These are phyloP conservation scores for Eudemis profundana DNA, from an alignment of 2,888 invertebrate species.

Conservation along the genomic window DNA sequence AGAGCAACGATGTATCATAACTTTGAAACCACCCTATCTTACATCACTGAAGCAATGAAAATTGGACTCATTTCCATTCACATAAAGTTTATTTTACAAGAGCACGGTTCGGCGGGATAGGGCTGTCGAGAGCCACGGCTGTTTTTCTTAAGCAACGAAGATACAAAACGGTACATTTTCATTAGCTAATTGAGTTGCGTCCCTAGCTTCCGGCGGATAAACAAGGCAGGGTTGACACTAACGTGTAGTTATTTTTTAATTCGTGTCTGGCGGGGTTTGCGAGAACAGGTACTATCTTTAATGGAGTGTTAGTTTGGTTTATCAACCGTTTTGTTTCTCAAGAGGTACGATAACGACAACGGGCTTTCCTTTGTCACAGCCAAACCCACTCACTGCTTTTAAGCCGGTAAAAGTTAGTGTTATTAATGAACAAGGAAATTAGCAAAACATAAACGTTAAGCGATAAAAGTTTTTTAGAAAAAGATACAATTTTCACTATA, in stretches of 20 bases:
- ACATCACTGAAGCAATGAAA: background rate
- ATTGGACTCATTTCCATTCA: background rate
- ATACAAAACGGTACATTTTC: conserved; percentile 71
- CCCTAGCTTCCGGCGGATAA: conserved; percentile 51
- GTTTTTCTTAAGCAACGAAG: conserved; percentile 49
- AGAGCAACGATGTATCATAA: conserved; percentile 5
- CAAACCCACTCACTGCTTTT: no score
- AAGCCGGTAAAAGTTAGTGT: no score
- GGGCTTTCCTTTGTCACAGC: no score
- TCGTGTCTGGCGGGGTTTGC: background rate
- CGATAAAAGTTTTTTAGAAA: no score
- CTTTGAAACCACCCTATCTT: conserved; percentile 8
- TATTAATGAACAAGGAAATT: no score
- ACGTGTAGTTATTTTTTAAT: conserved; percentile 38
- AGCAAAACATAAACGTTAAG: no score
- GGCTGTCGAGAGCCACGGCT: background rate
- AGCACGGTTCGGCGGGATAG: background rate
- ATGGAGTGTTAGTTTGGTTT: background rate
- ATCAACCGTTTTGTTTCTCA: background rate
- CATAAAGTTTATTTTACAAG: background rate
- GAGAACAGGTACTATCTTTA: background rate
- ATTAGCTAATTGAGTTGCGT: conserved; percentile 80
- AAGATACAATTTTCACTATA: no score
- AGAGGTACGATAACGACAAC: background rate
- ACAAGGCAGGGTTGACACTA: conserved; percentile 32